Conservation (phyloP, 2,113 vertebrate genomes). For the Coreoperca whiteheadi region DNA sequence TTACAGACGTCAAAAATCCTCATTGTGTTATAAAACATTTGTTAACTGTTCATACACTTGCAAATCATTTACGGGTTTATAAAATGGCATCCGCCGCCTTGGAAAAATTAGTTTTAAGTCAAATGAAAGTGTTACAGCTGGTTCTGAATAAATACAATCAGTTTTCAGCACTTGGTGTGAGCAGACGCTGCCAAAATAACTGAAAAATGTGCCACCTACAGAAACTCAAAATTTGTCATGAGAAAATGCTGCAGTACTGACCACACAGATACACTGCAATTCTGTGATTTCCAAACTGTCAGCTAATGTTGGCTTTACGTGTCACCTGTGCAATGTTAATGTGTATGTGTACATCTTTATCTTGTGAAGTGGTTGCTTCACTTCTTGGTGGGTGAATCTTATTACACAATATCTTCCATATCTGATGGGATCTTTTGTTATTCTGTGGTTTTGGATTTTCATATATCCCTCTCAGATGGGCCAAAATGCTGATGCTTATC, state of each 20-base stretch:
- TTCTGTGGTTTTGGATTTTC: conserved; percentile 36
- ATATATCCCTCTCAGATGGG: not conserved
- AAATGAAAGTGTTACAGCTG: no score
- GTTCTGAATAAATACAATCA: no score
- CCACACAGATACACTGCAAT: not conserved
- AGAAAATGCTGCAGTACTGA: not conserved
- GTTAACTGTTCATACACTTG: no score
- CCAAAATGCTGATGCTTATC: conserved; percentile 18
- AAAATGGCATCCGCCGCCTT: no score
- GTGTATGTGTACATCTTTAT: not conserved
- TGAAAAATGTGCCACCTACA: no score
- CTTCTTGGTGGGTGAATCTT: not conserved
- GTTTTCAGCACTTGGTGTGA: no score
- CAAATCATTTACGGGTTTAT: no score
- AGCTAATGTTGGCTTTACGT: not conserved
- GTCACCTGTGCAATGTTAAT: not conserved
- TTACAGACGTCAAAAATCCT: not conserved
- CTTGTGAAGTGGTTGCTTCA: not conserved
- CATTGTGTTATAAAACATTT: not conserved
- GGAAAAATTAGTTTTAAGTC: no score
- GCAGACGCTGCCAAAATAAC: no score
- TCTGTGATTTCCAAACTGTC: not conserved
- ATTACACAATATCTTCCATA: conserved; percentile 17
- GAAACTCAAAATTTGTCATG: no score
- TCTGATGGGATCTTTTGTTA: conserved; percentile 52